Evolutionary conservation across 30 jellyfish, hydroid and myxozoan species (phyloP), one percentile per base, ranked within the genome.

Genomic region (Catostylus mosaicus): DNA sequence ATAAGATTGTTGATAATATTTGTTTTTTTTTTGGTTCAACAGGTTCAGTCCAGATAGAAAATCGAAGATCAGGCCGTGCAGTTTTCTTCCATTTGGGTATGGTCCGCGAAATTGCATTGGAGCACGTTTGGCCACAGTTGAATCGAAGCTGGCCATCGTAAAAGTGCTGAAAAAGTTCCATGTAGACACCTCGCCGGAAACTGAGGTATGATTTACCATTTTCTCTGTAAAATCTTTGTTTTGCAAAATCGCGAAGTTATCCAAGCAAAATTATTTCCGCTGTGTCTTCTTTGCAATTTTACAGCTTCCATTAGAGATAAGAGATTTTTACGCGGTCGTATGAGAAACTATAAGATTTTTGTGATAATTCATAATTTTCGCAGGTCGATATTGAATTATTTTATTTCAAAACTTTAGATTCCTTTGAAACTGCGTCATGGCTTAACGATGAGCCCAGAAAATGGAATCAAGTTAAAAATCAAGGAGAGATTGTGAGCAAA

Each of bases 41-140:
- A 61, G 50, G 59, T 83, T 83, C 47, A 43, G 72, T 37, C 54
- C 73, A 19, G 94, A 83, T 23, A 83, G 60, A 16, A 71, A 72
- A 34, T 36, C 48, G 3, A 50, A 71, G 24, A 70, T 83, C 67
- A 83, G 40, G 31, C 94, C 94, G 20, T 59, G 22, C 29, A 60
- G 38, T 40, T 83, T 12, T 64, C 7, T 83, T 63, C 86, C 86
- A 9, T 83, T 83, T 63, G 94, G 94, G 0, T 33, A 71, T 14
- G 94, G 94, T 10, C 94, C 94, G 1, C 75, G 94, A 31, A 83
- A 72, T 60, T 83, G 94, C 60, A 75, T 83, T 61, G 94, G 94
- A 1, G 60, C 75, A 73, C 77, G 94, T 2, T 83, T 83, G 59
- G 94, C 94, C 18, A 22, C 75, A 27, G 72, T 73, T 32, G 84